Percentiles rank a stretch among this genome's conserved stretches.
These are phyloP conservation scores for Danio choprae DNA, from an alignment of 2,797 vertebrate species.

Conservation along the genomic window DNA sequence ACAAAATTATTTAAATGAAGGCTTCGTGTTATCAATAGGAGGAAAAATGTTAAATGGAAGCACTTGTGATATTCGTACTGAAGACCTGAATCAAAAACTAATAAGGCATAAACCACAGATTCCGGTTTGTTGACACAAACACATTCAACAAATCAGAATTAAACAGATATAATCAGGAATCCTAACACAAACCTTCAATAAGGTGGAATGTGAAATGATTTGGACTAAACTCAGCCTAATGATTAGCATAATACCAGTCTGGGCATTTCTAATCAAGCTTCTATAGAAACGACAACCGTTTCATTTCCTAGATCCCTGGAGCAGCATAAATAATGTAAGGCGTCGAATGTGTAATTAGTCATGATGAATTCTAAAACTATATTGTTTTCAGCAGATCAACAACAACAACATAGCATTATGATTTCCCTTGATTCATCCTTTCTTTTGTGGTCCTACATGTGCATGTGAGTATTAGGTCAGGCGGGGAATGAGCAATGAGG, in stretches of 20 bases:
- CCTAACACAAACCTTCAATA: constrained; percentile 4
- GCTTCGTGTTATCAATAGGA: background rate
- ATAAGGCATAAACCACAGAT: constrained; percentile 49
- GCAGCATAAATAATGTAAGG: background rate
- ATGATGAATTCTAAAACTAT: background rate
- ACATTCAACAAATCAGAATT: constrained; percentile 20
- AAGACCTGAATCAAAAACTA: constrained; percentile 46
- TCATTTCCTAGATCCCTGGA: background rate
- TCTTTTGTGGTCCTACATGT: constrained; percentile 3
- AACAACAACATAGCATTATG: constrained; percentile 20
- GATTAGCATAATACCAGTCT: background rate
- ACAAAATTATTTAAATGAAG: background rate
- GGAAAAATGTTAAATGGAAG: constrained; percentile 38
- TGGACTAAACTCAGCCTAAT: constrained; percentile 16
- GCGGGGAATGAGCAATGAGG: constrained; percentile 15
- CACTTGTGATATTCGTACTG: constrained; percentile 45
- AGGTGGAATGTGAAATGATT: background rate
- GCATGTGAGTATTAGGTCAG: constrained; percentile 5
- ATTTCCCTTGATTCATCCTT: constrained; percentile 19
- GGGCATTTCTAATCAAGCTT: background rate
- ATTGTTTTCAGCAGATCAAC: constrained; percentile 15
- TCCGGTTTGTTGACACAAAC: constrained; percentile 41
- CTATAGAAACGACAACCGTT: background rate
- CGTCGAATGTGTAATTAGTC: background rate
- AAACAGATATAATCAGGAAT: background rate